Conservation (phyloP, 2,888 invertebrate genomes). For the Ornithoptera alexandrae region DNA sequence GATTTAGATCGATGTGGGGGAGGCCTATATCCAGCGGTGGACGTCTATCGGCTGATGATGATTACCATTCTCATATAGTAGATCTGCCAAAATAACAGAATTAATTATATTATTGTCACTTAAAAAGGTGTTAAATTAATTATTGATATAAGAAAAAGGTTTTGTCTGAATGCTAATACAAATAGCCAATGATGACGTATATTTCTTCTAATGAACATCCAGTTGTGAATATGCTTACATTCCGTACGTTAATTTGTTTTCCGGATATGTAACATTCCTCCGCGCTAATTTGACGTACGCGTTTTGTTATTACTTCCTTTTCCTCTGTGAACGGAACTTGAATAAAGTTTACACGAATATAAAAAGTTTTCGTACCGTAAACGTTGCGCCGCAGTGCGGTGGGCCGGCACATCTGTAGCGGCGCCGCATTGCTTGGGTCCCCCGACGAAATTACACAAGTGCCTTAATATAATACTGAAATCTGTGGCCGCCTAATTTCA, state of each 20-base stretch:
- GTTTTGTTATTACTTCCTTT: slow-evolving; percentile 5
- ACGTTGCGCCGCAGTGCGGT: slow-evolving; percentile 28
- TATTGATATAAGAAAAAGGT: no score
- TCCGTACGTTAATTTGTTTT: neutral
- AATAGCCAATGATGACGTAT: no score
- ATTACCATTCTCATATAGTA: no score
- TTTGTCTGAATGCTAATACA: no score
- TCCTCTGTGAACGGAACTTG: slow-evolving; percentile 10
- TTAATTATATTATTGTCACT: no score
- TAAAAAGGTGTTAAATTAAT: no score
- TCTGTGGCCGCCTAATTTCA: slow-evolving; percentile 9
- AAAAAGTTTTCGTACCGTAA: slow-evolving; percentile 22
- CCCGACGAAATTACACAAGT: slow-evolving; percentile 22
- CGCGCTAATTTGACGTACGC: neutral
- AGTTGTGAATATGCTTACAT: no score
- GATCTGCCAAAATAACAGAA: no score
- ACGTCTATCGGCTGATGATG: no score
- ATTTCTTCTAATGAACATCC: no score
- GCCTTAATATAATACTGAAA: slow-evolving; percentile 16
- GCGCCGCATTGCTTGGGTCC: slow-evolving; percentile 25
- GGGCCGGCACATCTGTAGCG: slow-evolving; percentile 24
- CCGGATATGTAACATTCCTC: neutral
- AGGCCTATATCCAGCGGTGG: no score
- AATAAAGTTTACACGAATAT: slow-evolving; percentile 24
- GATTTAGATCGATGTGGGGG: no score